A percentile compares a stretch with the other conserved stretches of the same genome.
These are phyloP conservation scores for Patella depressa DNA, from an alignment of 2,888 invertebrate species.

Conservation along the genomic window DNA sequence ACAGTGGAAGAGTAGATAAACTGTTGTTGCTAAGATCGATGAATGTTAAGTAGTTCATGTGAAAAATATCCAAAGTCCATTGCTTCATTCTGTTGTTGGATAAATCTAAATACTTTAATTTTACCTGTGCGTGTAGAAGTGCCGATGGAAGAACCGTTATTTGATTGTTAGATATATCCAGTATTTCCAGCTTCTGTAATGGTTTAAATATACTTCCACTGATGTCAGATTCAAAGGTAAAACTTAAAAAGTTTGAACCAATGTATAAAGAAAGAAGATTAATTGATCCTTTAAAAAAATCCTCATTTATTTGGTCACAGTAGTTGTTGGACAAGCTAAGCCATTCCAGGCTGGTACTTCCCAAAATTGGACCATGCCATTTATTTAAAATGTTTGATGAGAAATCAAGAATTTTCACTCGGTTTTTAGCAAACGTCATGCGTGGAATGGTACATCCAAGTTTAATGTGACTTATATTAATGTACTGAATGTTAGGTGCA, in stretches of 20 bases:
- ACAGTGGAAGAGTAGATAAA: conserved; percentile 14
- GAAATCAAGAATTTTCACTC: conserved; percentile 18
- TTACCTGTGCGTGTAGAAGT: conserved; percentile 20
- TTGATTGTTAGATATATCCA: conserved; percentile 29
- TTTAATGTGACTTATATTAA: conserved; percentile 14
- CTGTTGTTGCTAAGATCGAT: conserved; percentile 26
- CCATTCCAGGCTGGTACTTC: conserved; percentile 18
- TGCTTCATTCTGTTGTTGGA: conserved; percentile 25
- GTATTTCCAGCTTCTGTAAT: conserved; percentile 10
- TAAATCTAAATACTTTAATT: conserved; percentile 21
- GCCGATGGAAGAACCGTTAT: conserved; percentile 21
- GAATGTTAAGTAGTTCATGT: conserved; percentile 19
- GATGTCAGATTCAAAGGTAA: conserved; percentile 16
- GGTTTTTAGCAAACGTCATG: conserved; percentile 16
- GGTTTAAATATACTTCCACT: conserved; percentile 27
- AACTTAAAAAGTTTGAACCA: conserved; percentile 25
- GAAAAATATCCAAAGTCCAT: conserved; percentile 22
- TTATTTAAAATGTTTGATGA: conserved; percentile 23
- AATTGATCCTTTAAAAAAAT: conserved; percentile 18
- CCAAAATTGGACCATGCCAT: conserved; percentile 26
- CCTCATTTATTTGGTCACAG: conserved; percentile 4
- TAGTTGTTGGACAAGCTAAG: conserved; percentile 30
- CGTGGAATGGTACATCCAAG: background rate
- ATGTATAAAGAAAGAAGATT: conserved; percentile 22
- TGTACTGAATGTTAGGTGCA: background rate